A percentile compares a stretch with the other conserved stretches of the same genome.
phyloP scores from a whole-genome alignment of 2,888 invertebrate species.

The Eilema depressum region DNA sequence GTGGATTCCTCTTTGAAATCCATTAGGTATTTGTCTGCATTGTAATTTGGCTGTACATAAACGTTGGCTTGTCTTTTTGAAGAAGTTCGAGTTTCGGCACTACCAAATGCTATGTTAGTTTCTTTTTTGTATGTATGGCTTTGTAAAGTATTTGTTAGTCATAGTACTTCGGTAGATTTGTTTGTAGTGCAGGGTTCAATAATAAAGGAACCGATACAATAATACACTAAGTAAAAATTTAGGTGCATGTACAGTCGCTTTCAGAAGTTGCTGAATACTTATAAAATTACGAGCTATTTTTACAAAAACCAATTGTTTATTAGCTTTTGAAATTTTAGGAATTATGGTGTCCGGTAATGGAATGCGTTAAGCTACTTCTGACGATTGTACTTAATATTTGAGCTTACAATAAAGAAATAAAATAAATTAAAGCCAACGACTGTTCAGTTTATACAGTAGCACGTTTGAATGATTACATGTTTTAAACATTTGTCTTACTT shows the following conservation, averaged over 20 bases:
- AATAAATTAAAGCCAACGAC: conserved; percentile 36
- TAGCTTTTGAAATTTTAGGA: no score
- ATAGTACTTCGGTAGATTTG: neutral
- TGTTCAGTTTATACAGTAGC: conserved; percentile 72
- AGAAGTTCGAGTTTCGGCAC: neutral
- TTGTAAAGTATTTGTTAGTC: neutral
- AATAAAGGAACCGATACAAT: neutral
- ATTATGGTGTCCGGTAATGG: no score
- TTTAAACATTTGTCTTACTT: conserved; percentile 51
- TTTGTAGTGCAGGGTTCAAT: neutral
- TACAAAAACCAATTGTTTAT: no score
- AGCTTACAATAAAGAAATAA: neutral
- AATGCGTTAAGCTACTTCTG: neutral
- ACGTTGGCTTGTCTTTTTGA: neutral
- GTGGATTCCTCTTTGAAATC: neutral
- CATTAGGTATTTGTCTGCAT: neutral
- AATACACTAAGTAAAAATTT: neutral
- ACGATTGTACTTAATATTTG: neutral
- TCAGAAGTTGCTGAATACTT: neutral
- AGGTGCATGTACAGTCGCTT: neutral
- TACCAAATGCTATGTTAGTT: neutral
- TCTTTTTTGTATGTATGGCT: neutral
- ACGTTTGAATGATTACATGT: conserved; percentile 51
- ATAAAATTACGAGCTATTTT: no score
- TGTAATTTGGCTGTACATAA: neutral